Evolutionary conservation across 2,888 invertebrate species (phyloP), one percentile per base, ranked within the genome.

Genomic region (Chrysolina oricalcia): DNA sequence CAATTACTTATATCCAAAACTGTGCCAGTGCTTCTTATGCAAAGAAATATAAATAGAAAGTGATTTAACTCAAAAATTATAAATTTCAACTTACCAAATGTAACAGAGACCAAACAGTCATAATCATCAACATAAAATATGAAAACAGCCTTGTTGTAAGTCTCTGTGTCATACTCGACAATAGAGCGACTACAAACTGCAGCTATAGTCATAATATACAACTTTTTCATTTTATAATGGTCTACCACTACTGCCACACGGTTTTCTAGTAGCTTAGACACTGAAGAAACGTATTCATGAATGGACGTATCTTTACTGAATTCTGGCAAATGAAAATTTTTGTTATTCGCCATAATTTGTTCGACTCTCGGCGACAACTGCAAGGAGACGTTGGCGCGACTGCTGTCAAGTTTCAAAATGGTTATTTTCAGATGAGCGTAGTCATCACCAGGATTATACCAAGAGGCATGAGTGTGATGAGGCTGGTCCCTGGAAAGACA

Each of bases 101-200:
- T 89, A 79, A 93, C 90, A 78, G 90, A 90, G 35, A 93, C 87
- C 65, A 93, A 89, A 89, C 92, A 93, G 66, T 75, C 69, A 85
- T 92, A 91, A 85, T 92, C 91, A 82, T 92, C 91, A 86, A 91
- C 90, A 87, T 92, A 91, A 86, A 92, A 91, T 35, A 93, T 85
- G 81, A 93, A 91, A 19, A 91, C 90, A 19, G 92, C 91, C 77
- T 87, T 89, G 17, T 83, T 85, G 82, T 89, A 91, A 8, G 82
- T 82, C 46, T 87, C 85, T 67, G 87, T 85, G 84, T 91, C 91
- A 84, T 90, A 91, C 82, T 91, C 91, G 27, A 91, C 75, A 48
- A 91, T 85, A 70, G 87, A 88, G 69, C 87, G 85, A 66, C 88
- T 88, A 85, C 88, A 89, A 67, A 85, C 83, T 41, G 87, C 85